Percentiles rank a stretch among this genome's conserved stretches.
Evolutionary conservation across 1,140 invertebrate species (phyloP).

Genomic region (Heliconius congener): DNA sequence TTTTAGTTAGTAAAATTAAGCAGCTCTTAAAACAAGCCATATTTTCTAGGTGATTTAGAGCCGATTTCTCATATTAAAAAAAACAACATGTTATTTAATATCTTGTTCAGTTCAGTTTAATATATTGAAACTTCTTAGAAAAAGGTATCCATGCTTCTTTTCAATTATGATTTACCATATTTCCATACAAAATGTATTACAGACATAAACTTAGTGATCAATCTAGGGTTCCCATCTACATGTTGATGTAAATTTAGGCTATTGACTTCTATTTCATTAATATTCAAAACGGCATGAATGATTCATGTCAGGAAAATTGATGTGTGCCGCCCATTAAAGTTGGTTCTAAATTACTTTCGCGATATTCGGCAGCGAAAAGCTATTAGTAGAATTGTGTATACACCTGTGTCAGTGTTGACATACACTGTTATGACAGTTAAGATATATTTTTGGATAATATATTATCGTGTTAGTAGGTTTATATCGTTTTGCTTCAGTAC

Average conservation of each 20-base stretch:
- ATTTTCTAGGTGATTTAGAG: too few relatives aligned
- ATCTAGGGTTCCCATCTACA: constrained; percentile 16
- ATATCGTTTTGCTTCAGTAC: neutral
- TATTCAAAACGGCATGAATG: constrained; percentile 42
- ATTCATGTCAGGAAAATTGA: constrained; percentile 41
- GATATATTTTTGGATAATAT: neutral
- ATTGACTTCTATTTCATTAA: constrained; percentile 42
- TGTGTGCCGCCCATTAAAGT: constrained; percentile 39
- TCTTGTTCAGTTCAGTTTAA: too few relatives aligned
- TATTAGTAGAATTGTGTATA: constrained; percentile 29
- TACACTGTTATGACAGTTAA: neutral
- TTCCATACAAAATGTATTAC: neutral
- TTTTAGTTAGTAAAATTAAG: too few relatives aligned
- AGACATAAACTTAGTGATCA: neutral
- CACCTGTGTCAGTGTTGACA: constrained; percentile 14
- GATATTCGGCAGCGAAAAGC: constrained; percentile 29
- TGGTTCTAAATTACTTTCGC: constrained; percentile 39
- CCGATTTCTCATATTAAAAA: too few relatives aligned
- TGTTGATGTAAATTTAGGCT: constrained; percentile 33
- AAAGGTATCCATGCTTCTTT: too few relatives aligned
- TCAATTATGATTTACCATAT: neutral
- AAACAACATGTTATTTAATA: too few relatives aligned
- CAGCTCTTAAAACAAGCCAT: too few relatives aligned
- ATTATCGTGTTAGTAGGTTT: neutral
- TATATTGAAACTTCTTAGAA: too few relatives aligned